Base-by-base conservation (phyloP, 2,888 invertebrate species). In the Augiades crinisus region DNA sequence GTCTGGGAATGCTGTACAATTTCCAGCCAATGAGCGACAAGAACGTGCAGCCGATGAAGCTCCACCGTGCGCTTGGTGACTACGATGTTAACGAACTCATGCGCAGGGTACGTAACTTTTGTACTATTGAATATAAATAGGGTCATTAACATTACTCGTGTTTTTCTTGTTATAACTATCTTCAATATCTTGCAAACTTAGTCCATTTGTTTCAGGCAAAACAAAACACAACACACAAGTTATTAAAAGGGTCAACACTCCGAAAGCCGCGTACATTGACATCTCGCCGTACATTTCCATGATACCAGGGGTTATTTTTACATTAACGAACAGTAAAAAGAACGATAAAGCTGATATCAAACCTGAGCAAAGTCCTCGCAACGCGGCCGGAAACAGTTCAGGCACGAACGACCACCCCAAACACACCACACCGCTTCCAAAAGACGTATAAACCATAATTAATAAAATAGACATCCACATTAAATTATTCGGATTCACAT, bases 131-230 rank as follows among this genome's bases (percentile, higher is more conserved):
- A n/a, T n/a, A n/a, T n/a, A n/a, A n/a, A n/a, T n/a, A n/a, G n/a
- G n/a, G n/a, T n/a, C n/a, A n/a, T n/a, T 40, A 13, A 53, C 50
- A 45, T 97, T 52, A 24, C 58, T 3, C 10, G 27, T 67, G 13
- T 59, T 65, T 43, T 65, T 67, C 17, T 61, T 65, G 44, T 65
- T 74, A 55, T 75, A 62, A 36, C 56, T 60, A 56, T 80, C 65
- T 93, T 71, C 94, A 91, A 62, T 95, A 84, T 47, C 94, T 92
- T 71, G 92, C 80, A 70, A 95, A 91, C 83, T 96, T 93, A 72
- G 95, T 91, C 63, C 91, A 59, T 69, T 68, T 0, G 81, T 81
- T 38, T 81, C 79, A 5, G 79, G 79, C 43, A 81, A 55, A 14
- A 72, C 56, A 55, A 73, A 76, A 41, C 56, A 57, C 30, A 81